A percentile compares a stretch with the other conserved stretches of the same genome.
Evolutionary conservation across 1,140 invertebrate species (phyloP).

Genomic region (Bemisia tabaci): DNA sequence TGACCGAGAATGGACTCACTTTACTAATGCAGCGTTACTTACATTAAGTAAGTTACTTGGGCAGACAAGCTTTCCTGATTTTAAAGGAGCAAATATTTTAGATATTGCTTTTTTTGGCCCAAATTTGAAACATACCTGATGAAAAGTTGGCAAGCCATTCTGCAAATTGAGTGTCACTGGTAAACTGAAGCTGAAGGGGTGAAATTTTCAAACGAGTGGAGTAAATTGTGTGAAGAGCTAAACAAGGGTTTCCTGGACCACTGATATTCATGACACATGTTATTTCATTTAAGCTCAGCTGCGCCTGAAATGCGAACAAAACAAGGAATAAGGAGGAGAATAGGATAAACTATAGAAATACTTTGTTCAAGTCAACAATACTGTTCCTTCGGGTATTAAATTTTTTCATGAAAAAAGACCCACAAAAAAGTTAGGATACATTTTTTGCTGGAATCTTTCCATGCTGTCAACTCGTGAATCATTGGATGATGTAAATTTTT

Average conservation of each 20-base stretch:
- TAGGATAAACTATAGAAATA: no score
- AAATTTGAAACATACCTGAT: slow-evolving; percentile 35
- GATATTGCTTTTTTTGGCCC: no score
- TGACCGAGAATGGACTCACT: no score
- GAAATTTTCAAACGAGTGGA: slow-evolving; percentile 33
- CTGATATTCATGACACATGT: slow-evolving; percentile 56
- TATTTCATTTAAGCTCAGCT: slow-evolving; percentile 51
- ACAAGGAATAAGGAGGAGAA: neutral
- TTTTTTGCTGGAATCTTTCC: no score
- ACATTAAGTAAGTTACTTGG: no score
- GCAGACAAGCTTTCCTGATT: no score
- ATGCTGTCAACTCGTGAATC: no score
- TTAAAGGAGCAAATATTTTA: no score
- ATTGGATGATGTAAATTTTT: no score
- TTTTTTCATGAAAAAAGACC: slow-evolving; percentile 7
- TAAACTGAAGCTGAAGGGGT: slow-evolving; percentile 53
- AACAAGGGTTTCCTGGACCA: slow-evolving; percentile 55
- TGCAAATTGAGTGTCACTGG: slow-evolving; percentile 64
- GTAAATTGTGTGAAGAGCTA: slow-evolving; percentile 53
- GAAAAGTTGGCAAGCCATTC: slow-evolving; percentile 69
- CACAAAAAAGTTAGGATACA: no score
- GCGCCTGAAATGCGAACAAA: slow-evolving; percentile 33
- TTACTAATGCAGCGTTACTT: no score
- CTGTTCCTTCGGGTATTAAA: slow-evolving; percentile 13
- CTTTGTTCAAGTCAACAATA: no score